phyloP scores from a whole-genome alignment of 2,113 vertebrate genomes.

The Mastomys coucha region DNA sequence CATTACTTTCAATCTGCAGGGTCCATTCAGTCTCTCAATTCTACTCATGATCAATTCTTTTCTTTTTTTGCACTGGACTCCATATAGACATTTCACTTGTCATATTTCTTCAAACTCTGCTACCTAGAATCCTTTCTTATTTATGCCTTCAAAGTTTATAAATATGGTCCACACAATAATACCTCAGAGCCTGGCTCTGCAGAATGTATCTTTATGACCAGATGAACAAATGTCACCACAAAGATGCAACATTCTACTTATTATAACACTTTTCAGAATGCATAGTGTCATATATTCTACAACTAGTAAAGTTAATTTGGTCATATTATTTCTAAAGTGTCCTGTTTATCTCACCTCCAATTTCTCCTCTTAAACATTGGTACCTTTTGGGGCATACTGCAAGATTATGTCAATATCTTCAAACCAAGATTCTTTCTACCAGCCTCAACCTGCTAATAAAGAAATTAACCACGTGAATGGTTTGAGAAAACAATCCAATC shows the following conservation, averaged over 20 bases:
- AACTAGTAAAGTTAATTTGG: constrained; percentile 21
- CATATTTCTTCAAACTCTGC: neutral
- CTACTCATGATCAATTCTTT: neutral
- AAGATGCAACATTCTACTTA: neutral
- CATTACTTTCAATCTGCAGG: neutral
- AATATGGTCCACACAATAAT: neutral
- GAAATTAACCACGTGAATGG: neutral
- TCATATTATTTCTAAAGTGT: neutral
- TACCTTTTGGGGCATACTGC: neutral
- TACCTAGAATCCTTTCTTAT: constrained; percentile 23
- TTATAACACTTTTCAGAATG: constrained; percentile 20
- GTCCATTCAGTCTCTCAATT: neutral
- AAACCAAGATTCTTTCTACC: constrained; percentile 17
- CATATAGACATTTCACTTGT: neutral
- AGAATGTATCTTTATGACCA: neutral
- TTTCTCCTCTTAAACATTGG: neutral
- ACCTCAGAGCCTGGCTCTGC: neutral
- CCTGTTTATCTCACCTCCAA: neutral
- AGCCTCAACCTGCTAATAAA: constrained; percentile 24
- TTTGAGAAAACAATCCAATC: constrained; percentile 17
- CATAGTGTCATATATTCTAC: neutral
- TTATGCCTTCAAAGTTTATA: neutral
- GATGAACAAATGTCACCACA: neutral
- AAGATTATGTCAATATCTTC: constrained; percentile 43
- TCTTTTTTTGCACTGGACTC: neutral